A percentile compares a stretch with the other conserved stretches of the same genome.
phyloP scores from a whole-genome alignment of 1,140 invertebrate species.

The Apolygus lucorum region DNA sequence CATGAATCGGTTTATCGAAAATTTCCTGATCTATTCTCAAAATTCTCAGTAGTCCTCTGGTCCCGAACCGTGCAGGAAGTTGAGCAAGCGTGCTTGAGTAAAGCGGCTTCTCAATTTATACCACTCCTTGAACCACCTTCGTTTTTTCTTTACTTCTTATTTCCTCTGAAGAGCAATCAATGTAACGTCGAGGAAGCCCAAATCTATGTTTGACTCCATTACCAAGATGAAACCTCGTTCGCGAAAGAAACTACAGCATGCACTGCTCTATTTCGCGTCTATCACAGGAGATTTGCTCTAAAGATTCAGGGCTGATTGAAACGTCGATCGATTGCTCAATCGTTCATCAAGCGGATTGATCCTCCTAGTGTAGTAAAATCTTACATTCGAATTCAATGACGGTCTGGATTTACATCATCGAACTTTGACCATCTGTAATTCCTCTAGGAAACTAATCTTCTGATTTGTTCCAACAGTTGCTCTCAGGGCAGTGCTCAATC shows the following conservation, averaged over 20 bases:
- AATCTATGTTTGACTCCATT: neutral
- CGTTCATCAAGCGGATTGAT: too few relatives aligned
- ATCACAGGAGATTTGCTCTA: too few relatives aligned
- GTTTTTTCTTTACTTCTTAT: constrained; percentile 14
- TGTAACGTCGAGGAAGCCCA: constrained; percentile 12
- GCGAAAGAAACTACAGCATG: too few relatives aligned
- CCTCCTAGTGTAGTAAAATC: too few relatives aligned
- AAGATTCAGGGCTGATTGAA: too few relatives aligned
- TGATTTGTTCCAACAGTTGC: constrained; percentile 3
- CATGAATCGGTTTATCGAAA: too few relatives aligned
- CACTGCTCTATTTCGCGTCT: too few relatives aligned
- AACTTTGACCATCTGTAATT: neutral
- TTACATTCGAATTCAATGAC: too few relatives aligned
- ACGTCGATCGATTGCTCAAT: too few relatives aligned
- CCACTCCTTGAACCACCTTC: constrained; percentile 13
- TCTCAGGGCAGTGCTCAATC: neutral
- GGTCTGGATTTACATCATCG: too few relatives aligned
- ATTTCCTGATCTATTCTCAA: constrained; percentile 7
- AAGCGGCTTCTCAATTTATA: constrained; percentile 5
- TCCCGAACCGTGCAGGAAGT: neutral
- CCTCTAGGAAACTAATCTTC: constrained; percentile 2
- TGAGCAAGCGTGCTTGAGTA: neutral
- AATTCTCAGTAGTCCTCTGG: constrained; percentile 4
- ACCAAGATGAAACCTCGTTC: too few relatives aligned
- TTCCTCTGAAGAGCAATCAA: constrained; percentile 6